Conservation (phyloP, 1,140 invertebrate genomes). For the Antheraea mylitta region DNA sequence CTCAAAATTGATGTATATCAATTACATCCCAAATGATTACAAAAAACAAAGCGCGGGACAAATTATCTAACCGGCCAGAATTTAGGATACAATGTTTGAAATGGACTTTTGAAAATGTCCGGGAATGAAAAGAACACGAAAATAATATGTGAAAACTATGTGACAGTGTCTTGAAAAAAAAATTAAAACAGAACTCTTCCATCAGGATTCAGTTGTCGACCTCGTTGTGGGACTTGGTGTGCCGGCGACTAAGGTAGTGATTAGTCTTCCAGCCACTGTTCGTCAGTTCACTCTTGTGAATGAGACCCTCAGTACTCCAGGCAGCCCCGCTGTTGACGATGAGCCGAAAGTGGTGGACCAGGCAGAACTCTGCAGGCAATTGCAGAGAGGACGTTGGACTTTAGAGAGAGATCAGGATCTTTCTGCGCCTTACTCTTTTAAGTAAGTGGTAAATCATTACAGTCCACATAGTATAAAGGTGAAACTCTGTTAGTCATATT, state of each 20-base stretch:
- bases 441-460: slow-evolving; percentile 50
- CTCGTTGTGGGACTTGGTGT: slow-evolving; percentile 85
- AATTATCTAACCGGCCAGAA: no score
- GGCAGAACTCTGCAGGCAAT: slow-evolving; percentile 82
- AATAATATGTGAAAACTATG: neutral
- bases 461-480: no score
- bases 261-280: slow-evolving; percentile 84
- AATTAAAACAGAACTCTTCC: slow-evolving; percentile 4
- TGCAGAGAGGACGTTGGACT: slow-evolving; percentile 84
- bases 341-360: slow-evolving; percentile 80
- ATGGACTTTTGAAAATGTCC: no score
- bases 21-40: no score
- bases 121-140: no score
- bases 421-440: slow-evolving; percentile 88
- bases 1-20: no score
- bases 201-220: slow-evolving; percentile 88
- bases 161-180: neutral
- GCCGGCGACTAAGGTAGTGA: slow-evolving; percentile 83
- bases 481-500: no score
- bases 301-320: slow-evolving; percentile 83
- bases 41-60: no score
- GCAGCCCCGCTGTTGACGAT: slow-evolving; percentile 80
- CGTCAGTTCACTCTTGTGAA: slow-evolving; percentile 84
- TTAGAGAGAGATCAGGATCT: slow-evolving; percentile 89
- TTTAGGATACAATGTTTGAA: no score